Evolutionary conservation across 2,113 vertebrate species (phyloP), one percentile per base, ranked within the genome.

Genomic region (Microcebus griseorufus): DNA sequence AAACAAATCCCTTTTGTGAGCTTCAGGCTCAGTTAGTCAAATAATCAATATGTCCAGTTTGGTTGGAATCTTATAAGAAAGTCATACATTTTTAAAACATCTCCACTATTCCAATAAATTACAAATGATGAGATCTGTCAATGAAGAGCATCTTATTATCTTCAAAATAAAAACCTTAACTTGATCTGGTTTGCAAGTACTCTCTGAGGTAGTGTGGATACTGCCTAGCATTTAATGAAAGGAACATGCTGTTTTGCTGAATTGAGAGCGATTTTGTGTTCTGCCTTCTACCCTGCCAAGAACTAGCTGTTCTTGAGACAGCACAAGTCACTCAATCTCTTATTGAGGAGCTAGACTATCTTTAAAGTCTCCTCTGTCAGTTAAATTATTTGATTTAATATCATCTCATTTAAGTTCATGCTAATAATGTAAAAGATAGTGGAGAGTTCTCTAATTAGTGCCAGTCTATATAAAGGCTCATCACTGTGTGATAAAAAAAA

Each of bases 301-400:
- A 96, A 69, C 76, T 45, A 82, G 58, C 34, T 88, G 58, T 80
- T 95, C 27, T 83, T 64, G 18, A 80, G 42, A 83, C 69, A 75
- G 42, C 37, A 65, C 34, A 94, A 67, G 16, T 76, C 32, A 64
- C 23, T 90, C 45, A 53, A 76, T 67, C n/a, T 97, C 70, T 67
- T 65, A 64, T 53, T 95, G 4, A 97, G 37, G 45, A 23, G 39
- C 17, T 73, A 37, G 67, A 34, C 62, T 84, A 84, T 90, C n/a
- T 90, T 60, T 76, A 81, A 95, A 16, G 6, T 73, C 45, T 92
- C 67, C 60, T 75, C 45, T 29, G 34, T 89, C 51, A 70, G 83
- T 90, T 84, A 58, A 55, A 93, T 92, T 53, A 60, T 88, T 70
- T 87, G 51, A 94, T 34, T 80, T 92, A 87, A 88, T 55, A 83